Evolutionary conservation across 2,888 invertebrate genomes (phyloP), one percentile per base, ranked within the genome.

Genomic region (Schizotus pectinicornis): DNA sequence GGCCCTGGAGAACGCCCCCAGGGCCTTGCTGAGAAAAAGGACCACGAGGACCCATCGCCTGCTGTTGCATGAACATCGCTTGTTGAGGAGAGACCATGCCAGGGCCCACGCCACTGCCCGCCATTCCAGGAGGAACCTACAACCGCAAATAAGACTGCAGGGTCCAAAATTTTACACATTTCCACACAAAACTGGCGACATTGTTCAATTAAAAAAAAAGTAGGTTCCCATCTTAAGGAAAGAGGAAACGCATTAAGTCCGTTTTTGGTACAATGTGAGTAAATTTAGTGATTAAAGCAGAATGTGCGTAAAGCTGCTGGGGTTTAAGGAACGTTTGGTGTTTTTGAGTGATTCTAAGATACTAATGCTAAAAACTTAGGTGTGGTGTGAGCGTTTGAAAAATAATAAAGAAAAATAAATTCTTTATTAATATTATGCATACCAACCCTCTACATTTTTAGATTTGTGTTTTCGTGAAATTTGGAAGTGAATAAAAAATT

Each of bases 1-100:
- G 94, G 6, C 94, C 93, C 67, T 92, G 92, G 52, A 92, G 82
- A 1, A 89, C 83, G 61, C 82, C 80, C 42, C 76, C 78, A 1
- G 82, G 82, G 47, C 78, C 78, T 66, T 79, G 80, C 71, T 85
- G 85, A 33, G 76, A 72, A 72, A 79, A 80, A 63, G 81, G 80
- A 0, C 82, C 81, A 1, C 84, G 80, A 0, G 84, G 83, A 9
- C 46, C 56, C 73, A 78, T 72, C 0, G 84, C 82, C 59, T 77
- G 77, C 63, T 80, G 79, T 11, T 85, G 84, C 80, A 87, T 77
- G 73, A 86, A 87, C 85, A 87, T 79, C 6, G 80, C 80, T 58
- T 80, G 81, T 38, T 81, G 80, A 3, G 79, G 77, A 3, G 80
- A 77, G 46, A 80, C 72, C 78, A 79, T 78, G 14, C 78, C 77